Evolutionary conservation across 2,797 vertebrate genomes (phyloP).

Genomic region (Galagoides demidoff): DNA sequence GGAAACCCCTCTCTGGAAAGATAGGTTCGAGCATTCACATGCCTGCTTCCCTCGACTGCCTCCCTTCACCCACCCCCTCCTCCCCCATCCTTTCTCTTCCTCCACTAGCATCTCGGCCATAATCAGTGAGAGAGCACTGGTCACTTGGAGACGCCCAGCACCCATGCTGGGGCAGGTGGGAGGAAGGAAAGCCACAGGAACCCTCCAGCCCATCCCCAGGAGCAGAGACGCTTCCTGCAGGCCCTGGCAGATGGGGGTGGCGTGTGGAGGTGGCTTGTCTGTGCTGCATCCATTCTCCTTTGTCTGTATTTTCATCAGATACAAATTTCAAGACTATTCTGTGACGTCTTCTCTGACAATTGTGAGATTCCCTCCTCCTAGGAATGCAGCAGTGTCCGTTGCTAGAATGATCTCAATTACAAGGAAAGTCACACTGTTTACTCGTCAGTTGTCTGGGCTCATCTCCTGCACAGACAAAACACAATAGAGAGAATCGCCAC

Average conservation of each 20-base stretch:
- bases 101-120: too few relatives aligned
- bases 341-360: background rate
- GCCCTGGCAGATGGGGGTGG: background rate
- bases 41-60: too few relatives aligned
- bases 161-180: too few relatives aligned
- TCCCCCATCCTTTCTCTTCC: too few relatives aligned
- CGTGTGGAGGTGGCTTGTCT: too few relatives aligned
- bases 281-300: background rate
- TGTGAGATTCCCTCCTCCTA: background rate
- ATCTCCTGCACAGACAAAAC: background rate
- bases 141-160: too few relatives aligned
- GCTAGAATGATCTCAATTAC: background rate
- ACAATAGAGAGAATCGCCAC: background rate
- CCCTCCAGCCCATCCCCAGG: too few relatives aligned
- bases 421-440: background rate
- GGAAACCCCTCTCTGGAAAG: too few relatives aligned
- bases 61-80: too few relatives aligned
- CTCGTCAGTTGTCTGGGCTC: background rate
- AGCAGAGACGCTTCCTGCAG: background rate
- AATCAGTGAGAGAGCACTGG: too few relatives aligned
- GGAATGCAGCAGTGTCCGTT: background rate
- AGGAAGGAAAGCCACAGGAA: background rate
- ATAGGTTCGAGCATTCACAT: too few relatives aligned
- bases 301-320: background rate
- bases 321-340: background rate